Evolutionary conservation across 2,797 vertebrate species (phyloP).

Genomic region (Gallinago nigripennis): DNA sequence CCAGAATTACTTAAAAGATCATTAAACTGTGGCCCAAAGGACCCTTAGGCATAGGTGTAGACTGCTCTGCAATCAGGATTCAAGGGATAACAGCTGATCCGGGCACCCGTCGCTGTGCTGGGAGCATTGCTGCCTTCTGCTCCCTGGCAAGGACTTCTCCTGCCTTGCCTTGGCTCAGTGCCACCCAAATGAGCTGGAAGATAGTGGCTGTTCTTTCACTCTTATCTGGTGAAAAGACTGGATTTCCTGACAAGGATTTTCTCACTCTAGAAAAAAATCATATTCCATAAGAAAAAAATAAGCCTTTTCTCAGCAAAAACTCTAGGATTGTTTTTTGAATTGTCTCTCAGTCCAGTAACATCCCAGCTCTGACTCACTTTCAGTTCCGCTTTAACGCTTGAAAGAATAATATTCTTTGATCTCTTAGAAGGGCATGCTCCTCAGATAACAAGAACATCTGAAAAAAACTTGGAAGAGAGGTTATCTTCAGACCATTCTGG

Average conservation of each 20-base stretch:
- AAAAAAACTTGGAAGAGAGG: neutral
- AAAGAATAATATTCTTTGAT: conserved; percentile 25
- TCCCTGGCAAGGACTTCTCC: neutral
- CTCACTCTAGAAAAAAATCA: neutral
- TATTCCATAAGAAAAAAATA: neutral
- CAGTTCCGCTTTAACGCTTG: conserved; percentile 37
- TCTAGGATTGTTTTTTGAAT: conserved; percentile 16
- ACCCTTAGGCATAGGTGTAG: neutral
- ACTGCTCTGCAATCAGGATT: neutral
- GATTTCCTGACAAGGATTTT: neutral
- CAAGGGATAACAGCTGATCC: rapidly evolving
- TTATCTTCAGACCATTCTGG: neutral
- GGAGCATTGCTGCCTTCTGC: neutral
- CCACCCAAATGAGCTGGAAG: neutral
- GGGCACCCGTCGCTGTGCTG: rapidly evolving
- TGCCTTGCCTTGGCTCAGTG: rapidly evolving
- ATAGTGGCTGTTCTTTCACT: neutral
- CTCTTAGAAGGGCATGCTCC: conserved; percentile 12
- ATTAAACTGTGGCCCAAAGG: neutral
- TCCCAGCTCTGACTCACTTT: conserved; percentile 50
- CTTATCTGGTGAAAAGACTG: neutral
- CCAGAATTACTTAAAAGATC: neutral
- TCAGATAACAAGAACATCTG: neutral
- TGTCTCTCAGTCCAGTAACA: neutral
- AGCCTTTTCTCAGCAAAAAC: neutral